Conservation (phyloP, 1,140 invertebrate species). For the Bombus sylvicola region DNA sequence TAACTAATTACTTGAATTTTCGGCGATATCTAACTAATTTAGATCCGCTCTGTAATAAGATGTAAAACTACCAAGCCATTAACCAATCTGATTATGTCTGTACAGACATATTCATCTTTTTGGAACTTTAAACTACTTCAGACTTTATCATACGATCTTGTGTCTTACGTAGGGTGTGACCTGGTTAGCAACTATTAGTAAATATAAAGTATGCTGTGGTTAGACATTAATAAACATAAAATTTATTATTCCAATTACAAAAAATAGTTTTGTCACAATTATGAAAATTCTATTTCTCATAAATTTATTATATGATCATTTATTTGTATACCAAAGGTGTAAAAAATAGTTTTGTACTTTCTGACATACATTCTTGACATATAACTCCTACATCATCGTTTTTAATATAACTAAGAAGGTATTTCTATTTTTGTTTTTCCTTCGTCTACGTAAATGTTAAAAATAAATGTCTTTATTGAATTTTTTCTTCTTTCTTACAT, state of each 20-base stretch:
- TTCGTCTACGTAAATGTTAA: neutral
- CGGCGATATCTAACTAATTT: neutral
- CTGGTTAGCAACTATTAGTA: neutral
- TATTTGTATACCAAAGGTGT: neutral
- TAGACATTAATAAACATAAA: too few species aligned
- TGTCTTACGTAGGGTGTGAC: neutral
- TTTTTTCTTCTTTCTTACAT: neutral
- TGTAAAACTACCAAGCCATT: neutral
- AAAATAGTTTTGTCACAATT: too few species aligned
- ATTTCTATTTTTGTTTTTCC: neutral
- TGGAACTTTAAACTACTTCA: neutral
- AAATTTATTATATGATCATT: too few species aligned
- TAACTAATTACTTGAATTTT: constrained; percentile 1
- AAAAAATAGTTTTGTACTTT: neutral
- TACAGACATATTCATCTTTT: neutral
- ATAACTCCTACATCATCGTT: neutral
- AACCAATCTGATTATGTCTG: neutral
- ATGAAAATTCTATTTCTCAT: too few species aligned
- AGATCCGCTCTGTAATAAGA: neutral
- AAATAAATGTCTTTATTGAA: neutral
- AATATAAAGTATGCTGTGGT: too few species aligned
- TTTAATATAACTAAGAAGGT: neutral
- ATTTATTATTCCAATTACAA: too few species aligned
- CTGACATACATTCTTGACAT: neutral
- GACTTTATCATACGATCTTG: neutral